Conservation (phyloP, 2,888 invertebrate species). For the Agonum fuliginosum region DNA sequence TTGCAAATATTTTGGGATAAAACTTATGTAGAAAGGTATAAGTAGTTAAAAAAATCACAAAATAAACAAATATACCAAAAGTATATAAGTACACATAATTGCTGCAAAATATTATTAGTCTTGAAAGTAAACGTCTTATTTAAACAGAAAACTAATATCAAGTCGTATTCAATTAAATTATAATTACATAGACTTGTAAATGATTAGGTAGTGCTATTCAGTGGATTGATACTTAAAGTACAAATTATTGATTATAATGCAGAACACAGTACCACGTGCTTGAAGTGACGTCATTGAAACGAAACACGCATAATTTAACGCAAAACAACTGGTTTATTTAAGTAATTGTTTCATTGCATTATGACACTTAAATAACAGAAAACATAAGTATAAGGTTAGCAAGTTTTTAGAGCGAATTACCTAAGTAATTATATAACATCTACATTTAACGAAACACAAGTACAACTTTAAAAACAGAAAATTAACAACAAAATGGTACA, state of each 20-base stretch:
- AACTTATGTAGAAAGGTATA: too few species aligned
- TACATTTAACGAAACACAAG: not conserved
- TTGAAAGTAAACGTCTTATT: too few species aligned
- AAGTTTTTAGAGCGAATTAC: not conserved
- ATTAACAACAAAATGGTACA: conserved; percentile 10
- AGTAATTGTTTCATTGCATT: not conserved
- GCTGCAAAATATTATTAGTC: too few species aligned
- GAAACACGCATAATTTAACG: conserved; percentile 34
- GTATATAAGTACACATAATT: too few species aligned
- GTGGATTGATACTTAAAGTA: conserved; percentile 20
- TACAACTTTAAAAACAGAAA: conserved; percentile 7
- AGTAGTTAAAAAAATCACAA: too few species aligned
- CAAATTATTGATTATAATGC: conserved; percentile 32
- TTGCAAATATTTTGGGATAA: too few species aligned
- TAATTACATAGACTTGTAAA: not conserved
- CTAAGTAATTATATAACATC: not conserved
- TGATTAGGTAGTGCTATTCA: not conserved
- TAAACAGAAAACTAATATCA: too few species aligned
- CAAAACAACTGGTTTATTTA: conserved; percentile 18
- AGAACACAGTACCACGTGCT: conserved; percentile 33
- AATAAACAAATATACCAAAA: too few species aligned
- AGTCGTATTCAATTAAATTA: too few species aligned
- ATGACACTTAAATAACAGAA: not conserved
- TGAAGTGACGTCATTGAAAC: conserved; percentile 13
- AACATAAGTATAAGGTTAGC: not conserved